A percentile compares a stretch with the other conserved stretches of the same genome.
phyloP scores from a whole-genome alignment of 2,888 invertebrate species.

The Lepetodrilus schrolli region DNA sequence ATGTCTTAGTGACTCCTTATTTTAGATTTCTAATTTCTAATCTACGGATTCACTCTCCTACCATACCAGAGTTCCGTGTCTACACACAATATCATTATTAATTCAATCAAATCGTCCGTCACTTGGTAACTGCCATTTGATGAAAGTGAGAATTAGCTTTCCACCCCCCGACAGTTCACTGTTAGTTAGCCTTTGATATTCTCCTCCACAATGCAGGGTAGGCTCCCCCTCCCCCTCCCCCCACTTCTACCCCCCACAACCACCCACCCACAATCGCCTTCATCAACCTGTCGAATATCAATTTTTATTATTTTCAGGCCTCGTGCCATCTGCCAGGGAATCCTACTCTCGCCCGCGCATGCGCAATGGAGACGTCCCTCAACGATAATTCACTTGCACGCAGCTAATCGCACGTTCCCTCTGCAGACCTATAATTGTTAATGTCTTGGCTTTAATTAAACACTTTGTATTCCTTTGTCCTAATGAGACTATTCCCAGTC shows the following conservation, averaged over 20 bases:
- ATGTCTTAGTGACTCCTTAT: too few species aligned
- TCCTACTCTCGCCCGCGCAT: neutral
- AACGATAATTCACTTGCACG: conserved; percentile 10
- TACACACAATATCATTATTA: neutral
- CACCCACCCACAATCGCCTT: neutral
- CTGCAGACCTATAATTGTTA: conserved; percentile 4
- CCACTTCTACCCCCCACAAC: neutral
- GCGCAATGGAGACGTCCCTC: neutral
- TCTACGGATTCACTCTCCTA: too few species aligned
- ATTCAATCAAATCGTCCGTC: conserved; percentile 14
- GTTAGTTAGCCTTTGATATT: conserved; percentile 13
- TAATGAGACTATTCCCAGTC: conserved; percentile 3
- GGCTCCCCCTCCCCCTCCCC: neutral
- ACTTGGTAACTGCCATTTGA: conserved; percentile 13
- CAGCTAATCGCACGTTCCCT: conserved; percentile 9
- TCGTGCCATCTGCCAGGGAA: conserved; percentile 18
- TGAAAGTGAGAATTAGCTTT: conserved; percentile 3
- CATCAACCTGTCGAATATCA: conserved; percentile 18
- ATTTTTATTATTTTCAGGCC: conserved; percentile 8
- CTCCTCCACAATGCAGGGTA: neutral
- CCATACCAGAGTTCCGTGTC: neutral
- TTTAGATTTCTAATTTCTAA: too few species aligned
- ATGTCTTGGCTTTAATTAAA: conserved; percentile 25
- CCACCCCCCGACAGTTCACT: neutral
- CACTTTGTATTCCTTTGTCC: conserved; percentile 22